Conservation (phyloP, 2,888 invertebrate species). For the Oscheius myriophilus region DNA sequence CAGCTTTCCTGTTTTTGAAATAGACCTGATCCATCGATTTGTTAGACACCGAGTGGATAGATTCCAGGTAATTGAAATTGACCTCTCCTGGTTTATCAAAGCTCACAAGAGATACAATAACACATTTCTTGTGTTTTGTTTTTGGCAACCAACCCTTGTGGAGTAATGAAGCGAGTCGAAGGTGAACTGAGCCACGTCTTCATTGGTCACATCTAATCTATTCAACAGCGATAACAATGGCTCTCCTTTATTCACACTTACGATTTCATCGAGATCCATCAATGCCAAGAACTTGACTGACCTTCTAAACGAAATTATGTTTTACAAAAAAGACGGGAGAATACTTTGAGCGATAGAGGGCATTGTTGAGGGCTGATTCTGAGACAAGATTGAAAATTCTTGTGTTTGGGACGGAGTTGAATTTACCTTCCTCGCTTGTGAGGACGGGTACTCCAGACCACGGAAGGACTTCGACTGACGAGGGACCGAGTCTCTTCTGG, state of each 20-base stretch:
- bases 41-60: not conserved
- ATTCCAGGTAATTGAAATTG: not conserved
- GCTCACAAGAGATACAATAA: too few species aligned
- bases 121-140: not conserved
- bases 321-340: not conserved
- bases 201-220: not conserved
- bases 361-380: not conserved
- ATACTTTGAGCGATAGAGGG: not conserved
- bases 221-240: not conserved
- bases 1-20: not conserved
- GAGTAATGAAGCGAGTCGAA: not conserved
- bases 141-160: not conserved
- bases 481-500: not conserved
- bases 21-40: not conserved
- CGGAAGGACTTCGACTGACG: not conserved
- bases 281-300: not conserved
- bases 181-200: not conserved
- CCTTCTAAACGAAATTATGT: not conserved
- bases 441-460: not conserved
- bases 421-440: not conserved
- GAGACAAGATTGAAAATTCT: not conserved
- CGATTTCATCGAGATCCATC: not conserved
- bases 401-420: not conserved
- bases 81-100: not conserved
- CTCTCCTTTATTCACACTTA: not conserved